Conservation (phyloP, 2,888 invertebrate species). For the Nasonia oneida region DNA sequence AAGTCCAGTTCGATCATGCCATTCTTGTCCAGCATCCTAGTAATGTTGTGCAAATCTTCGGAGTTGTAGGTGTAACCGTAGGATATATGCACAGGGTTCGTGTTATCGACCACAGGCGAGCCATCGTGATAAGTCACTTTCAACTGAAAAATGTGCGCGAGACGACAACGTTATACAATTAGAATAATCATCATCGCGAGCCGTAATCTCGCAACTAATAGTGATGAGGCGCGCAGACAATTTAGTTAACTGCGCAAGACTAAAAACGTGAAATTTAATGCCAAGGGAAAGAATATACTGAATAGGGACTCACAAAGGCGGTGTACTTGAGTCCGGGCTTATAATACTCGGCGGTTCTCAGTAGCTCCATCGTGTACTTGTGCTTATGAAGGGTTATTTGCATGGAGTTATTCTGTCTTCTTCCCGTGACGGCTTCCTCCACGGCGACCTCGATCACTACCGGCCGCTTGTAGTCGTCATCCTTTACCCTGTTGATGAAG, state of each 20-base stretch:
- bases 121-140: conserved; percentile 87
- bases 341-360: conserved; percentile 92
- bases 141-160: conserved; percentile 78
- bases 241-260: neutral
- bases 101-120: conserved; percentile 82
- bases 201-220: neutral
- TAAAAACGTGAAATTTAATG: conserved; percentile 21
- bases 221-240: neutral
- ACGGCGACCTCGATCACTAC: conserved; percentile 93
- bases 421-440: conserved; percentile 92
- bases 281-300: neutral
- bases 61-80: conserved; percentile 84
- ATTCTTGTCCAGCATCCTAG: conserved; percentile 82
- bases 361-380: conserved; percentile 87
- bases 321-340: conserved; percentile 93
- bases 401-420: conserved; percentile 89
- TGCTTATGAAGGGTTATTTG: conserved; percentile 89
- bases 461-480: conserved; percentile 90
- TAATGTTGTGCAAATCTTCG: conserved; percentile 80
- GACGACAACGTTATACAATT: neutral
- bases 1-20: conserved; percentile 85
- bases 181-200: neutral
- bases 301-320: conserved; percentile 85
- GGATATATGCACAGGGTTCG: conserved; percentile 82
- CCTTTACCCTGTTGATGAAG: conserved; percentile 82